These are phyloP conservation scores for Troglohyphantes excavatus DNA, from an alignment of 2,888 invertebrate genomes.

Conservation along the genomic window DNA sequence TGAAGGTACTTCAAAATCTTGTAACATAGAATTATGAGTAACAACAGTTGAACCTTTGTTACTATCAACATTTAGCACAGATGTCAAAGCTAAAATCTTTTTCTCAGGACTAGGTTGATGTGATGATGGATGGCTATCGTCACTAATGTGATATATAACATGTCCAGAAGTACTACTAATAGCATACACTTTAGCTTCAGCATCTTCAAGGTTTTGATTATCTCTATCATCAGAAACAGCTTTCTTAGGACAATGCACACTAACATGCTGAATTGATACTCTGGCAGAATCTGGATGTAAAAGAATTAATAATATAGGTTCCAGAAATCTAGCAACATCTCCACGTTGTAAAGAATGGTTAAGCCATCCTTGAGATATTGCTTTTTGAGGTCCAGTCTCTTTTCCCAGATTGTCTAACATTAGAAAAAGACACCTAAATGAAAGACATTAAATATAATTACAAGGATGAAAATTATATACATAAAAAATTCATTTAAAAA, in stretches of 20 bases:
- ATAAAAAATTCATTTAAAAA: no score
- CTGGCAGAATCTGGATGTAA: constrained; percentile 90
- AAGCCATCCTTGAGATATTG: constrained; percentile 89
- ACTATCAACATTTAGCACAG: constrained; percentile 83
- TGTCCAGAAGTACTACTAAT: constrained; percentile 92
- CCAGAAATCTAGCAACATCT: constrained; percentile 90
- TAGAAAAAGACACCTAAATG: constrained; percentile 87
- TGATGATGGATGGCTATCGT: constrained; percentile 77
- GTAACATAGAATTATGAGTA: constrained; percentile 80
- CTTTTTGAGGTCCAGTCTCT: constrained; percentile 85
- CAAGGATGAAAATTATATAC: no score
- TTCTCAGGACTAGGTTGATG: constrained; percentile 82
- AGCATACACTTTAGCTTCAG: constrained; percentile 88
- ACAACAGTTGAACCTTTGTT: constrained; percentile 84
- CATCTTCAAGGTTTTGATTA: constrained; percentile 81
- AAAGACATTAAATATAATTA: no score
- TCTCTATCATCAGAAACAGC: constrained; percentile 79
- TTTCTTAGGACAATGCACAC: constrained; percentile 81
- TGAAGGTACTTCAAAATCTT: constrained; percentile 84
- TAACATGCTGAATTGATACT: constrained; percentile 89
- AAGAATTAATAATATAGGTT: constrained; percentile 89
- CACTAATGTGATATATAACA: constrained; percentile 85
- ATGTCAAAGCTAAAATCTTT: constrained; percentile 85
- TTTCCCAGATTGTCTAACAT: constrained; percentile 88
- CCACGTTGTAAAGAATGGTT: constrained; percentile 87